A percentile compares a stretch with the other conserved stretches of the same genome.
Evolutionary conservation across 2,888 invertebrate species (phyloP).

Genomic region (Choreutis nemorana): DNA sequence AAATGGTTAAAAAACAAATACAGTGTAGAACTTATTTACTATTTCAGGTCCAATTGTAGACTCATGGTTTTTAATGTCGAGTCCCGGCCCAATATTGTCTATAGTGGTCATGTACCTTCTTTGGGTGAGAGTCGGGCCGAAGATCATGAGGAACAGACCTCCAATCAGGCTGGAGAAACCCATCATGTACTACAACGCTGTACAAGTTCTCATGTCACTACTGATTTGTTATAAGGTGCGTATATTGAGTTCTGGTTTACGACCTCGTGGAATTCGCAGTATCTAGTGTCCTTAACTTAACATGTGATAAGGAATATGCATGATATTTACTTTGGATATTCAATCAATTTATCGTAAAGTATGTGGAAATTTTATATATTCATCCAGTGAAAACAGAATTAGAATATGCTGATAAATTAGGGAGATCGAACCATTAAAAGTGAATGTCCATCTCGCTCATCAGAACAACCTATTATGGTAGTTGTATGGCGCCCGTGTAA

Average conservation of each 20-base stretch:
- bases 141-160: constrained; percentile 75
- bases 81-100: constrained; percentile 71
- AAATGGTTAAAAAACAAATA: no score
- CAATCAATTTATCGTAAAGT: no score
- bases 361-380: no score
- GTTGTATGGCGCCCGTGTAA: no score
- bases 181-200: constrained; percentile 84
- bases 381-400: no score
- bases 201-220: constrained; percentile 83
- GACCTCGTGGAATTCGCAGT: neutral
- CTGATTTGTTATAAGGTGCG: constrained; percentile 48
- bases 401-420: no score
- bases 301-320: no score
- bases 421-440: no score
- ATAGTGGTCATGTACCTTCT: constrained; percentile 72
- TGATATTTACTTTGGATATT: no score
- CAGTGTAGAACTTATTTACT: constrained; percentile 1
- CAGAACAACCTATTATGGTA: no score
- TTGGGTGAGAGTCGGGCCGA: constrained; percentile 77
- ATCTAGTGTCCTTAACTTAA: neutral
- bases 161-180: constrained; percentile 75
- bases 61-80: constrained; percentile 81
- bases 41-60: constrained; percentile 76
- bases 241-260: neutral
- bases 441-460: no score